Evolutionary conservation across 2,113 vertebrate species (phyloP).

Genomic region (Saccopteryx leptura): DNA sequence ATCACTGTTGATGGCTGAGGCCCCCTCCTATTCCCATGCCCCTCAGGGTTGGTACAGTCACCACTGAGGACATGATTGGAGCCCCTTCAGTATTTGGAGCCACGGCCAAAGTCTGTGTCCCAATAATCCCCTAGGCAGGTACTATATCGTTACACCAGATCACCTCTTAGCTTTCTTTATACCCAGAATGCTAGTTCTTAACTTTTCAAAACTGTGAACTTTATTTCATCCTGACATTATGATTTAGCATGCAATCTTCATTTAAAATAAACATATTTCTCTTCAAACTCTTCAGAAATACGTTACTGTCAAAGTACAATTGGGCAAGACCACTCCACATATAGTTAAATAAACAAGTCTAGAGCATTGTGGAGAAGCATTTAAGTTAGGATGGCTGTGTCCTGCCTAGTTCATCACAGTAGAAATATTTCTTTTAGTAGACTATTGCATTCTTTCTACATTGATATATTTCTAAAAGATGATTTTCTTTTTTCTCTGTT

Average conservation of each 20-base stretch:
- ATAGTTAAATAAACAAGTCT: neutral
- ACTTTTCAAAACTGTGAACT: slow-evolving; percentile 52
- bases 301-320: neutral
- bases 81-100: neutral
- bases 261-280: slow-evolving; percentile 6
- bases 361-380: slow-evolving; percentile 8
- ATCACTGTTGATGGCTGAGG: neutral
- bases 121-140: neutral
- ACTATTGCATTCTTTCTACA: neutral
- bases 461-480: slow-evolving; percentile 47
- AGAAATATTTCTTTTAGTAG: slow-evolving; percentile 19
- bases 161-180: slow-evolving; percentile 24
- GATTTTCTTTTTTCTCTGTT: neutral
- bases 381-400: slow-evolving; percentile 9
- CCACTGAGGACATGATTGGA: neutral
- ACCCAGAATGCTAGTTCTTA: slow-evolving; percentile 26
- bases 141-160: neutral
- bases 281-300: slow-evolving; percentile 48
- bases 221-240: slow-evolving; percentile 26
- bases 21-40: accelerated
- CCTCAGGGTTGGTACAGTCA: neutral
- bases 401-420: slow-evolving; percentile 1
- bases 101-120: neutral
- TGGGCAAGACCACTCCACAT: neutral
- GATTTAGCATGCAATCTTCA: neutral